Base-by-base conservation (phyloP, 2,113 vertebrate genomes). In the Chauna torquata region DNA sequence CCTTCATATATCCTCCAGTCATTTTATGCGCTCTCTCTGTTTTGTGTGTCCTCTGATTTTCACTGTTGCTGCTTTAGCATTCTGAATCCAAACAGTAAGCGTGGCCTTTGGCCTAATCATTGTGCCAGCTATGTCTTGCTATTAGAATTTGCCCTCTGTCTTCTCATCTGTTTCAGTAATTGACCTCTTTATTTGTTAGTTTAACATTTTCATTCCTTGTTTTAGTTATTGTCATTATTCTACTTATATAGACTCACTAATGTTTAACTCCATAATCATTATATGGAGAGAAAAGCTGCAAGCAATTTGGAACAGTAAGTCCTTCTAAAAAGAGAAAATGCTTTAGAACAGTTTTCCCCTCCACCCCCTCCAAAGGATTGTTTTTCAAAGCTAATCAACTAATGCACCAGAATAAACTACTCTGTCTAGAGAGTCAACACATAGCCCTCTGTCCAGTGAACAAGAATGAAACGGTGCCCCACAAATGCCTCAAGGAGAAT, bases 101-200 rank as follows among this genome's bases (percentile, higher is more conserved):
- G 84, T 87, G 83, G 92, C 92, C 92, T 96, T 85, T 88, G 74
- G 88, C 96, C 91, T 89, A 75, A 75, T 95, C 86, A 88, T 62
- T 59, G 94, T 68, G 61, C 59, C 82, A 82, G 40, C 69, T 94
- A 94, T 82, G 64, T 66, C 95, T 98, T 90, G 34, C 75, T 96
- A 64, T 86, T 69, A 90, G 58, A 90, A 86, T 94, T 89, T 84
- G 42, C 87, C 72, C 86, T 96, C 71, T 92, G 34, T 94, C 57
- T 91, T 85, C 86, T 88, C 91, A 95, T 97, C 89, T 92, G 57
- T 86, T 97, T 96, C 65, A 95, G 88, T 91, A 91, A 94, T 50
- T 78, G 82, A 96, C 84, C 78, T 83, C 88, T 97, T 97, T 86
- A 81, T 96, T 95, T 95, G 89, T 94, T 97, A 88, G 82, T 79